phyloP scores from a whole-genome alignment of 2,888 invertebrate genomes.

The Stenchaetothrips biformis region DNA sequence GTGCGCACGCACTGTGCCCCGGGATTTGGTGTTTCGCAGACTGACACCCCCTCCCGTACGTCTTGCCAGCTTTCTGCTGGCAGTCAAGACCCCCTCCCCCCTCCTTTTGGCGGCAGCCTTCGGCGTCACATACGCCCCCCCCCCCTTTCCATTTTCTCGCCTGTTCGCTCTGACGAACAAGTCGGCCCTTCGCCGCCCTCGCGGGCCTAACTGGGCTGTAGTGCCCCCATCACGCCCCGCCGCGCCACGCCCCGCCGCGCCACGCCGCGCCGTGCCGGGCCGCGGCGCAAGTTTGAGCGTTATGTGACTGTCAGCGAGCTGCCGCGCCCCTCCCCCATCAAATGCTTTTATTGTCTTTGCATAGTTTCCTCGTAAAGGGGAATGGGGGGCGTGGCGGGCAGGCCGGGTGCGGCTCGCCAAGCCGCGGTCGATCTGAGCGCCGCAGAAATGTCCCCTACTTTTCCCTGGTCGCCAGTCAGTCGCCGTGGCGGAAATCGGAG shows the following conservation, averaged over 20 bases:
- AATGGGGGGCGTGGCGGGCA: background rate
- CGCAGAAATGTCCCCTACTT: too few relatives aligned
- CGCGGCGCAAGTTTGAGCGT: background rate
- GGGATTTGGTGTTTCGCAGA: conserved; percentile 8
- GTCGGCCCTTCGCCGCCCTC: background rate
- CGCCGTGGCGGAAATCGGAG: too few relatives aligned
- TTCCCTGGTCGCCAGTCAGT: too few relatives aligned
- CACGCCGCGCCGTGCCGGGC: too few relatives aligned
- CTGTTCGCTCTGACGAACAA: background rate
- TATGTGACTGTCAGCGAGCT: background rate
- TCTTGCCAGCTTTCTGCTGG: background rate
- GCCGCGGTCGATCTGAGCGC: too few relatives aligned
- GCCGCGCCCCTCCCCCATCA: background rate
- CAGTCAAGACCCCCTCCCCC: background rate
- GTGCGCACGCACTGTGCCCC: background rate
- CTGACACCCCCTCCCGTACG: background rate
- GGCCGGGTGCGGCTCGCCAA: too few relatives aligned
- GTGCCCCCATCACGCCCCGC: too few relatives aligned
- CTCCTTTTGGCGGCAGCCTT: background rate
- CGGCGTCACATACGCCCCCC: background rate
- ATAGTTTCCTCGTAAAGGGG: background rate
- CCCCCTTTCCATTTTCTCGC: background rate
- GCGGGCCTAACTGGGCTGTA: background rate
- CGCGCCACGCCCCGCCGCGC: too few relatives aligned
- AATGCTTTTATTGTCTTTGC: conserved; percentile 20